Conservation (phyloP, 2,888 invertebrate species). For the Linyphia triangularis region DNA sequence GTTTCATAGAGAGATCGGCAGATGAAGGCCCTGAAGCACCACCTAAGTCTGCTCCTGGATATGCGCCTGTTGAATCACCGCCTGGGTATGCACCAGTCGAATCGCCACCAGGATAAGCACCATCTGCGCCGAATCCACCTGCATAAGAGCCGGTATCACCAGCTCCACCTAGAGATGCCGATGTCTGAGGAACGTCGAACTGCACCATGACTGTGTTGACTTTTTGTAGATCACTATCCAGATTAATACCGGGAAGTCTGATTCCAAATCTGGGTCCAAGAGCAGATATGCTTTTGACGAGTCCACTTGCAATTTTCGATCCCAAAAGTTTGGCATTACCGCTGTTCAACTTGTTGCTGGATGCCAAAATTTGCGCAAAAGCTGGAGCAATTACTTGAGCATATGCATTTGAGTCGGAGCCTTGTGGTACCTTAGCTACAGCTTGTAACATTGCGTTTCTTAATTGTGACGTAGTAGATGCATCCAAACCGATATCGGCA, state of each 20-base stretch:
- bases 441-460: neutral
- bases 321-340: neutral
- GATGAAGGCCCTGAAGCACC: neutral
- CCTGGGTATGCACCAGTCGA: neutral
- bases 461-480: neutral
- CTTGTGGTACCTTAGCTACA: neutral
- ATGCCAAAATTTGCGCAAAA: neutral
- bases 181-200: neutral
- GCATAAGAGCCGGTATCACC: neutral
- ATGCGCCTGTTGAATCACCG: neutral
- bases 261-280: neutral
- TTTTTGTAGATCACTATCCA: neutral
- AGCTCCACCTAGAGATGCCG: neutral
- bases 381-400: neutral
- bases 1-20: neutral
- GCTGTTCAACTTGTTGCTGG: neutral
- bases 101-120: neutral
- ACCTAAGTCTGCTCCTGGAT: neutral
- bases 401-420: neutral
- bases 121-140: neutral
- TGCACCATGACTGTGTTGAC: neutral
- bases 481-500: neutral
- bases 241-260: neutral
- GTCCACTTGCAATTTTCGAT: neutral
- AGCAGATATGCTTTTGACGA: neutral